A percentile compares a stretch with the other conserved stretches of the same genome.
phyloP scores from a whole-genome alignment of 2,888 invertebrate genomes.

The Gnatocerus cornutus region DNA sequence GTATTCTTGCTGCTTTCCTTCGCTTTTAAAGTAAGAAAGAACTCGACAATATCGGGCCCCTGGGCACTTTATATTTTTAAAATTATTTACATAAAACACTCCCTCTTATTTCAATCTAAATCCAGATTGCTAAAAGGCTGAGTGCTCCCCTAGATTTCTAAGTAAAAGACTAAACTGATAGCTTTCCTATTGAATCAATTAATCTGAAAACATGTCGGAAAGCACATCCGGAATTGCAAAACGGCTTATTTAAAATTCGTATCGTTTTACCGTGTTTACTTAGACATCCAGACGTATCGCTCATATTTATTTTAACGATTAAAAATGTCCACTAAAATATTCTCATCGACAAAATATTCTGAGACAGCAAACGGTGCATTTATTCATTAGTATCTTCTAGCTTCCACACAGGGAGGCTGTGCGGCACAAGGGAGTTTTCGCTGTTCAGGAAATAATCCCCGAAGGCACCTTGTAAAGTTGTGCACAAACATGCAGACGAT shows the following conservation, averaged over 20 bases:
- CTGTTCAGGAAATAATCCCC: slow-evolving; percentile 45
- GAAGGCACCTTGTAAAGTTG: slow-evolving; percentile 44
- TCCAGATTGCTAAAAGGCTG: slow-evolving; percentile 40
- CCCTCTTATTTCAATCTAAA: slow-evolving; percentile 37
- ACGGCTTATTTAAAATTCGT: slow-evolving; percentile 17
- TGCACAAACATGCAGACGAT: slow-evolving; percentile 45
- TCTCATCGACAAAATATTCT: slow-evolving; percentile 1
- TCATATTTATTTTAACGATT: slow-evolving; percentile 13
- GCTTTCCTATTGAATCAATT: slow-evolving; percentile 30
- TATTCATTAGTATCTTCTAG: slow-evolving; percentile 1
- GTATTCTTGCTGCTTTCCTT: slow-evolving; percentile 48
- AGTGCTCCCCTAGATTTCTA: slow-evolving; percentile 25
- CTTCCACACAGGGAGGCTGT: neutral
- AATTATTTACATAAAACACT: slow-evolving; percentile 49
- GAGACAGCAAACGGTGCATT: neutral
- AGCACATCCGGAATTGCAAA: slow-evolving; percentile 12
- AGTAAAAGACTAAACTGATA: slow-evolving; percentile 35
- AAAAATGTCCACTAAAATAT: slow-evolving; percentile 9
- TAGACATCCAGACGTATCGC: slow-evolving; percentile 1
- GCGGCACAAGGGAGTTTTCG: slow-evolving; percentile 31
- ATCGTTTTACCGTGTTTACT: slow-evolving; percentile 17
- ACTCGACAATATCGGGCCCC: slow-evolving; percentile 46
- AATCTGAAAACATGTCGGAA: slow-evolving; percentile 25
- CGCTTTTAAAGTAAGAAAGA: slow-evolving; percentile 48
- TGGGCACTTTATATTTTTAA: slow-evolving; percentile 49